Evolutionary conservation across 2,797 vertebrate genomes (phyloP).

Genomic region (Intellagama lesueurii): DNA sequence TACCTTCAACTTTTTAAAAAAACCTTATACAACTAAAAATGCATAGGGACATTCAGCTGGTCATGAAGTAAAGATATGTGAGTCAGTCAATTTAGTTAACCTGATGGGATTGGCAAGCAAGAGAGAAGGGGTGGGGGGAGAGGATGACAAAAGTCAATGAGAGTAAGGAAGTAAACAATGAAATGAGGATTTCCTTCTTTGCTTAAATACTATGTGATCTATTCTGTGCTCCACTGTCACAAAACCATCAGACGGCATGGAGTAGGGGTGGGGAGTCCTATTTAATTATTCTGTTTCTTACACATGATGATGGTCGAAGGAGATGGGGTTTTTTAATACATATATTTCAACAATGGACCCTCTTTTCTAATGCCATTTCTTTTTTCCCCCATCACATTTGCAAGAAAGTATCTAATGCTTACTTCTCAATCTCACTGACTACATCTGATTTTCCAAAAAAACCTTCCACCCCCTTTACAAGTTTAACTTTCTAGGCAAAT

Average conservation of each 20-base stretch:
- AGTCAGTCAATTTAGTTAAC: not conserved
- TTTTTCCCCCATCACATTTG: not conserved
- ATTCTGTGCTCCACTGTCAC: not conserved
- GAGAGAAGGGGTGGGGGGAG: not conserved
- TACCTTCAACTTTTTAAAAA: too few species aligned
- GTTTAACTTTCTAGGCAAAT: not conserved
- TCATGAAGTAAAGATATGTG: not conserved
- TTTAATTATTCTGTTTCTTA: not conserved
- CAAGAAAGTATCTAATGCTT: not conserved
- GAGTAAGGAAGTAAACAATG: not conserved
- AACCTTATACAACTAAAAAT: conserved; percentile 13
- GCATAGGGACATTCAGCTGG: not conserved
- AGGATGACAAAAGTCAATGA: not conserved
- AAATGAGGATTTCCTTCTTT: not conserved
- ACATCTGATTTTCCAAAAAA: not conserved
- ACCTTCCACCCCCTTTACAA: too few species aligned
- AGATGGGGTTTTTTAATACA: not conserved
- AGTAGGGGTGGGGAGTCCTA: not conserved
- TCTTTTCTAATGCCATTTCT: not conserved
- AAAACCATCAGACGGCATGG: not conserved
- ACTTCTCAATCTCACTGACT: not conserved
- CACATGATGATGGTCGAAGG: not conserved
- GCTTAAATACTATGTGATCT: not conserved
- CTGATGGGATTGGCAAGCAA: not conserved
- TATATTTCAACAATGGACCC: not conserved